Percentiles rank a stretch among this genome's conserved stretches.
phyloP scores from a whole-genome alignment of 1,140 invertebrate species.

The Habropoda laboriosa region DNA sequence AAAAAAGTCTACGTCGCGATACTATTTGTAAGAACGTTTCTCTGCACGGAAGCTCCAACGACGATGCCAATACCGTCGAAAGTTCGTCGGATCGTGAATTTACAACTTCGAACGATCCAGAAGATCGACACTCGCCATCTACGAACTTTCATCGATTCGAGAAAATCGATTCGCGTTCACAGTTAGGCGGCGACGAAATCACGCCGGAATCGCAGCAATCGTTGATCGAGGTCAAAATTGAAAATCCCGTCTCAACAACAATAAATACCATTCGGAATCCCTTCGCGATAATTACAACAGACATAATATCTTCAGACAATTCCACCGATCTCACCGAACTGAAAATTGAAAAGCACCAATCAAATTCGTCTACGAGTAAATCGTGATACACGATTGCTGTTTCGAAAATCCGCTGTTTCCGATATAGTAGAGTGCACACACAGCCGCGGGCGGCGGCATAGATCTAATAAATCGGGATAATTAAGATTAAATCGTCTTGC shows the following conservation, averaged over 20 bases:
- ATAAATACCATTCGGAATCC: constrained; percentile 36
- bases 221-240: constrained; percentile 62
- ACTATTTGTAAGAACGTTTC: too few relatives aligned
- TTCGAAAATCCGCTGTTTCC: too few relatives aligned
- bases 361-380: background rate
- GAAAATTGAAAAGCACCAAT: constrained; percentile 23
- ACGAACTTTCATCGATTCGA: background rate
- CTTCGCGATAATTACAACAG: constrained; percentile 54
- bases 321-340: constrained; percentile 43
- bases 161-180: background rate
- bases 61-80: background rate
- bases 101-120: background rate
- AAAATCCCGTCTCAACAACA: constrained; percentile 64
- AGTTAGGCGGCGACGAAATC: too few relatives aligned
- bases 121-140: background rate
- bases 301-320: constrained; percentile 16
- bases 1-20: background rate
- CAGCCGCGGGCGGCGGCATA: too few relatives aligned
- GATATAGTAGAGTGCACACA: too few relatives aligned
- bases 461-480: background rate
- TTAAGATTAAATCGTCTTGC: background rate
- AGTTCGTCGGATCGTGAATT: background rate
- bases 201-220: constrained; percentile 26
- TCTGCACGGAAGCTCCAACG: background rate
- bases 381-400: background rate